Conservation (phyloP, 2,797 vertebrate genomes). For the Ptychobarbus kaznakovi region DNA sequence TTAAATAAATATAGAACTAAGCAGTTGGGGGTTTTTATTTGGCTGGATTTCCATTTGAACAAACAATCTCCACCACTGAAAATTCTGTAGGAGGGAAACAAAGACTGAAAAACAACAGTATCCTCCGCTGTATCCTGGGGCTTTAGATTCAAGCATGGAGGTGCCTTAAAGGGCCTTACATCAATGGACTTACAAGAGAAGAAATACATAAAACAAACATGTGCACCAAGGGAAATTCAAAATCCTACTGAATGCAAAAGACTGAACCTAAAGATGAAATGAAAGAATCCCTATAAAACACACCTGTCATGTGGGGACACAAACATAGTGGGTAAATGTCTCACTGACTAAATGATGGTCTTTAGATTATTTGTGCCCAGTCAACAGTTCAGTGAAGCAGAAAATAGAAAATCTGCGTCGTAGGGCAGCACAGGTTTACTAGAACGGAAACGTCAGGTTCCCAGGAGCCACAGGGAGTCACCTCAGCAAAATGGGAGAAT, state of each 20-base stretch:
- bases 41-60: background rate
- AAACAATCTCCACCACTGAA: background rate
- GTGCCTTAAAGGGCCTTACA: slow-evolving; percentile 24
- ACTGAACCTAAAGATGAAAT: slow-evolving; percentile 50
- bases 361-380: slow-evolving; percentile 78
- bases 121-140: slow-evolving; percentile 19
- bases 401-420: slow-evolving; percentile 80
- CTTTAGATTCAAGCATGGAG: slow-evolving; percentile 48
- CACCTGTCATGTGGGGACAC: background rate
- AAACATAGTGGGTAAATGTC: slow-evolving; percentile 57
- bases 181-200: slow-evolving; percentile 33
- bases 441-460: background rate
- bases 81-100: background rate
- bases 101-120: slow-evolving; percentile 61
- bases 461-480: background rate
- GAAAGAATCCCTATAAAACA: slow-evolving; percentile 18
- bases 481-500: background rate
- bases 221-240: background rate
- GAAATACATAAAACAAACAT: slow-evolving; percentile 8
- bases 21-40: background rate
- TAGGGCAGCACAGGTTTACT: slow-evolving; percentile 66
- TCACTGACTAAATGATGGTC: slow-evolving; percentile 79
- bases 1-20: background rate
- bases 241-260: slow-evolving; percentile 58
- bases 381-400: slow-evolving; percentile 80